Percentiles rank a stretch among this genome's conserved stretches.
Evolutionary conservation across 2,888 invertebrate genomes (phyloP).

Genomic region (Cetonia aurata): DNA sequence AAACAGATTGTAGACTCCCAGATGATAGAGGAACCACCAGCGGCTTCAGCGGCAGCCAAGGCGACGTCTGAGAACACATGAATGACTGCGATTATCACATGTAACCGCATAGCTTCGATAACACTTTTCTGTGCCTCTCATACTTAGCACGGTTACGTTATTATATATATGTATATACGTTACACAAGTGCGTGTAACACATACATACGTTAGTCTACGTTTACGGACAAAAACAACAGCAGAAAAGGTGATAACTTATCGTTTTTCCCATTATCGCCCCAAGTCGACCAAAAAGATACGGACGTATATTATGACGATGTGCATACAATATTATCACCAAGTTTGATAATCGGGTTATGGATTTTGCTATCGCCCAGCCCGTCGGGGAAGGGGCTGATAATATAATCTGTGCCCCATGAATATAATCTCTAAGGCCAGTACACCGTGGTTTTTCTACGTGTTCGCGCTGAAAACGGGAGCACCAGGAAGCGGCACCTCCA

Average conservation of each 20-base stretch:
- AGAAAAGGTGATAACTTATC: slow-evolving; percentile 63
- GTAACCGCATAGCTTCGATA: slow-evolving; percentile 54
- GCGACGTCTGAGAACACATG: slow-evolving; percentile 50
- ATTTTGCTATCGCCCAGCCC: slow-evolving; percentile 60
- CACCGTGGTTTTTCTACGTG: slow-evolving; percentile 58
- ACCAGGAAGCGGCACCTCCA: slow-evolving; percentile 31
- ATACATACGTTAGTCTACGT: background rate
- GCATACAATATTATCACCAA: slow-evolving; percentile 63
- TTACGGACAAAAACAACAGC: slow-evolving; percentile 60
- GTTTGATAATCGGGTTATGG: slow-evolving; percentile 63
- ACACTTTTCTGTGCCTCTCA: slow-evolving; percentile 41
- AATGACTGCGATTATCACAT: slow-evolving; percentile 54
- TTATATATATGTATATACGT: background rate
- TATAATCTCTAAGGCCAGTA: slow-evolving; percentile 55
- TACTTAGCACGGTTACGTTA: background rate
- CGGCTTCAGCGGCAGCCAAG: background rate
- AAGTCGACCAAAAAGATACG: slow-evolving; percentile 56
- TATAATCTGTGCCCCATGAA: slow-evolving; percentile 60
- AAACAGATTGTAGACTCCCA: background rate
- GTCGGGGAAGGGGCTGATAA: slow-evolving; percentile 62
- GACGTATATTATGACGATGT: slow-evolving; percentile 61
- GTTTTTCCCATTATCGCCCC: slow-evolving; percentile 57
- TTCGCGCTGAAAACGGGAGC: slow-evolving; percentile 49
- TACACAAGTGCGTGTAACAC: slow-evolving; percentile 7
- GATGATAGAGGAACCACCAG: background rate